These are phyloP conservation scores for Tenthredo notha DNA, from an alignment of 2,888 invertebrate genomes.

Conservation along the genomic window DNA sequence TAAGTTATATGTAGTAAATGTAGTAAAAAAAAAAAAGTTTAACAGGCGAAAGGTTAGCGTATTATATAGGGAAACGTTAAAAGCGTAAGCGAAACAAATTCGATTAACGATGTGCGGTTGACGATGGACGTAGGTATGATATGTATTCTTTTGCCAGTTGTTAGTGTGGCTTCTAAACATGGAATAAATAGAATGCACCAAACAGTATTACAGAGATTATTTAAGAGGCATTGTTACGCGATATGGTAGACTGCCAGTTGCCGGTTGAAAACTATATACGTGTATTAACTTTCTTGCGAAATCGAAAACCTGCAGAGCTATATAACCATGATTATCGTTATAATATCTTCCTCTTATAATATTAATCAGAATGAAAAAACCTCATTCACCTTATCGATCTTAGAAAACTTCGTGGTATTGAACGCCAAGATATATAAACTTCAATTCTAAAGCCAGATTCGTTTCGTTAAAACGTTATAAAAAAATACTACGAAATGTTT, in stretches of 20 bases:
- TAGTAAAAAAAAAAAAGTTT: background rate
- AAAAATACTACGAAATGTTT: background rate
- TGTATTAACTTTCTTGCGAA: slow-evolving; percentile 19
- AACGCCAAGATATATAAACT: background rate
- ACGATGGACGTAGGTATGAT: background rate
- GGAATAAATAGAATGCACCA: slow-evolving; percentile 28
- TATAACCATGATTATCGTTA: background rate
- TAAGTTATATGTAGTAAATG: background rate
- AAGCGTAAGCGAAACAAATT: background rate
- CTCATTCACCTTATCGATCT: background rate
- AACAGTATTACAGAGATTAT: slow-evolving; percentile 32
- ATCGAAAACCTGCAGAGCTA: background rate
- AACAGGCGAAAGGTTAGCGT: background rate
- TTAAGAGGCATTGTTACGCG: slow-evolving; percentile 36
- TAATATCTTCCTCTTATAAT: background rate
- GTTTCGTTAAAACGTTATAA: background rate
- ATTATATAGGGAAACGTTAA: background rate
- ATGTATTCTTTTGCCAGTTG: background rate
- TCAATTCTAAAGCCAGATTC: background rate
- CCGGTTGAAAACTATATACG: background rate
- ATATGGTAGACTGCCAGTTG: background rate
- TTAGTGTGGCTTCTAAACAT: slow-evolving; percentile 32
- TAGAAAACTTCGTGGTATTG: background rate
- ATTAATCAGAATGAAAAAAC: background rate
- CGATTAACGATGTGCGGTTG: background rate